Percentiles rank a stretch among this genome's conserved stretches.
Conservation (phyloP, 2,888 invertebrate species). For the Gerris lacustris region DNA sequence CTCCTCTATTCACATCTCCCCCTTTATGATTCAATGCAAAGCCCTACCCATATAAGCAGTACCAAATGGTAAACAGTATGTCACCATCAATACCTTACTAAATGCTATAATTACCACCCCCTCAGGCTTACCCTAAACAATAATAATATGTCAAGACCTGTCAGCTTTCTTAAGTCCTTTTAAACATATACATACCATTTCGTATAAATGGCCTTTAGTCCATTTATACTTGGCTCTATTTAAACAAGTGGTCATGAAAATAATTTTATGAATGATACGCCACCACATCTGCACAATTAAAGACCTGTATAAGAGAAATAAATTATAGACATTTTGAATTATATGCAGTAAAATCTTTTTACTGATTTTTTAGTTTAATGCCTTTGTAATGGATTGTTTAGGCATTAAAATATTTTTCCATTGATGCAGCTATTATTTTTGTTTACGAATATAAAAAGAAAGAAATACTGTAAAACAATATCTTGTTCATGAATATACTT, state of each 20-base stretch:
- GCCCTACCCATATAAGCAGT: background rate
- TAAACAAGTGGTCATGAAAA: background rate
- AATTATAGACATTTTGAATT: too few species aligned
- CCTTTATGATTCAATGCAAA: background rate
- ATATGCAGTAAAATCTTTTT: too few species aligned
- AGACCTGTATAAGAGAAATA: too few species aligned
- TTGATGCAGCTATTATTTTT: too few species aligned
- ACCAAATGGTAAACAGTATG: conserved; percentile 11
- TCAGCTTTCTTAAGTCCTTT: background rate
- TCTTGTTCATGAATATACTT: too few species aligned
- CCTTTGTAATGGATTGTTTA: too few species aligned
- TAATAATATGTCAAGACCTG: conserved; percentile 3
- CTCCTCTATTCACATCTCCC: background rate
- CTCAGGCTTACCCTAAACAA: background rate
- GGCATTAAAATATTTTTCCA: too few species aligned
- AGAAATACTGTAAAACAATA: too few species aligned
- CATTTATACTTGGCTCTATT: background rate
- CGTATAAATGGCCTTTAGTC: background rate
- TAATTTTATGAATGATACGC: too few species aligned
- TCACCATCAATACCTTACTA: conserved; percentile 11
- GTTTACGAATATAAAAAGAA: too few species aligned
- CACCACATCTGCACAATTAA: too few species aligned
- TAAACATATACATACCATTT: background rate
- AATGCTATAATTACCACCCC: conserved; percentile 8
- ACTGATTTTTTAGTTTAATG: too few species aligned